Evolutionary conservation across 92 coral and sea anemone species (phyloP), one percentile per base, ranked within the genome.

Genomic region (Porites cylindrica): DNA sequence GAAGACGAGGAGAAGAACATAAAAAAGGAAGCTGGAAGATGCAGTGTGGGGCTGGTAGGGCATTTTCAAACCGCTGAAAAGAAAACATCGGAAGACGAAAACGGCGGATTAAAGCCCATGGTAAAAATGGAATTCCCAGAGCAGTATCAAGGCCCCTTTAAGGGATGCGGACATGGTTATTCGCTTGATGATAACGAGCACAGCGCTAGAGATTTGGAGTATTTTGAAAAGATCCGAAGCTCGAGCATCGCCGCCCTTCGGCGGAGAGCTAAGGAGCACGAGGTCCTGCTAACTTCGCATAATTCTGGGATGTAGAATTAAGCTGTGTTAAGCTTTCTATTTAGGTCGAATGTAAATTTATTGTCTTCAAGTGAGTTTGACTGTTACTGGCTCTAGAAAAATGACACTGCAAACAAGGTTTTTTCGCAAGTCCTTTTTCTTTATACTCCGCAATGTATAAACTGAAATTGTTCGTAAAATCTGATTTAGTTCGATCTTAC

Each of bases 201-300:
- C 11, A 59, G 78, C 77, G 11, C 80, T 38, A 81, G 87, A 26
- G 76, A 91, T 26, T 82, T 73, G 17, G 93, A 94, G 74, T 91
- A 64, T 83, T 81, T 95, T 53, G 98, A 95, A 82, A 93, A 82
- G 21, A 75, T 93, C 23, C 80, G 98, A 80, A 84, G 92, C 60
- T 91, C 94, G 50, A 95, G 98, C 64, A 95, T 95, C 43, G 98
- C 98, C 10, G 96, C 91, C 3, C 88, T 95, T 23, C 87, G 98
- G 79, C 90, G 90, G 73, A 91, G 90, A 64, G 98, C 98, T 14
- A 95, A 95, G 79, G 93, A 95, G 54, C 98, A 95, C 71, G 98
- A 95, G 72, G 91, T 91, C 17, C 78, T 95, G 7, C 51, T 88
- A 18, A 88, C 76, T 17, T 85, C 89, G 19, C 82, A 85, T 59